phyloP scores from a whole-genome alignment of 2,888 invertebrate species.

The Papilio demoleus region DNA sequence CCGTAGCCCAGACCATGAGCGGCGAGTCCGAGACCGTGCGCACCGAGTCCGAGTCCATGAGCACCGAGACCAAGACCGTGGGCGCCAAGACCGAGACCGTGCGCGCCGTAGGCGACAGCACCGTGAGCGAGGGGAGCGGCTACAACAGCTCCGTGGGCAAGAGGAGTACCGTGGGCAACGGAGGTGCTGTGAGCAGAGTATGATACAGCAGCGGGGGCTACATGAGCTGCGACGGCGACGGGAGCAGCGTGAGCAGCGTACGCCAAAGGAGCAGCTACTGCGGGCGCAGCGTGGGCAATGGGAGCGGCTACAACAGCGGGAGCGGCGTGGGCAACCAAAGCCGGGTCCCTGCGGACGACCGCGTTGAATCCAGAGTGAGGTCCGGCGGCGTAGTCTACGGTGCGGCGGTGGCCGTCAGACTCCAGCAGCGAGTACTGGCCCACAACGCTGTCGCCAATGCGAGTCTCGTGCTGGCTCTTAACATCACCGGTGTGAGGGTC shows the following conservation, averaged over 20 bases:
- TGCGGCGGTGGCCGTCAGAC: slow-evolving; percentile 85
- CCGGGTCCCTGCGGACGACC: slow-evolving; percentile 79
- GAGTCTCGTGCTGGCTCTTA: slow-evolving; percentile 83
- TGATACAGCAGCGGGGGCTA: slow-evolving; percentile 48
- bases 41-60: slow-evolving; percentile 48
- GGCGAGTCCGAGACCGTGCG: slow-evolving; percentile 46
- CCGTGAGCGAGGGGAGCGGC: slow-evolving; percentile 50
- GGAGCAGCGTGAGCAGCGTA: slow-evolving; percentile 48
- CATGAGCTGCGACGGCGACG: slow-evolving; percentile 47
- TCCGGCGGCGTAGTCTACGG: slow-evolving; percentile 84
- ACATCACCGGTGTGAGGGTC: slow-evolving; percentile 79
- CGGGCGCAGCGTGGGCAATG: slow-evolving; percentile 49
- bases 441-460: slow-evolving; percentile 85
- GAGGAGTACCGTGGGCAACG: slow-evolving; percentile 52
- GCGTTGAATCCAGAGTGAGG: slow-evolving; percentile 83
- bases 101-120: slow-evolving; percentile 48
- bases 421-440: slow-evolving; percentile 80
- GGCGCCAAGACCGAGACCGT: slow-evolving; percentile 47
- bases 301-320: slow-evolving; percentile 47
- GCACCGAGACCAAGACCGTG: slow-evolving; percentile 44
- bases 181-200: slow-evolving; percentile 51
- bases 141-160: slow-evolving; percentile 52
- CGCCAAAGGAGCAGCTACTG: slow-evolving; percentile 48
- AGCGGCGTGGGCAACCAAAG: slow-evolving; percentile 55
- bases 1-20: slow-evolving; percentile 43